phyloP scores from a whole-genome alignment of 2,797 vertebrate species.

The Lycodopsis pacificus region DNA sequence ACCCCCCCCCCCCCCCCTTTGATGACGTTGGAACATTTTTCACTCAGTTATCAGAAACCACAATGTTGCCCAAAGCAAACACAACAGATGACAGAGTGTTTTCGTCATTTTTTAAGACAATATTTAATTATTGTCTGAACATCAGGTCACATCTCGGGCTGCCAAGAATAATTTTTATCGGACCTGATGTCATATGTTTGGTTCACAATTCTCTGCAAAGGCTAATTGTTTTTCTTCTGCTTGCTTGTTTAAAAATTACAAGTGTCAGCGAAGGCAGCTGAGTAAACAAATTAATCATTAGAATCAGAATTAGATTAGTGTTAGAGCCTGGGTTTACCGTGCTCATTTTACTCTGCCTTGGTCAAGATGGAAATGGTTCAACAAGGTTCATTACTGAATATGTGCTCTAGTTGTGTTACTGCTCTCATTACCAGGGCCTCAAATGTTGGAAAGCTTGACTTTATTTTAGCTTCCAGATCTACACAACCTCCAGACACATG shows the following conservation, averaged over 20 bases:
- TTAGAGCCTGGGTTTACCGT: not conserved
- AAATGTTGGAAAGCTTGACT: not conserved
- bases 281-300: conserved; percentile 6
- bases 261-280: conserved; percentile 9
- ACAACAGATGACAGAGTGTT: conserved; percentile 47
- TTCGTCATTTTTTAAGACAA: conserved; percentile 32
- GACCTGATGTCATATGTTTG: conserved; percentile 4
- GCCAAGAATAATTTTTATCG: conserved; percentile 52
- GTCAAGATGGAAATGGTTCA: not conserved
- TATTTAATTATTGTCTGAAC: conserved; percentile 37
- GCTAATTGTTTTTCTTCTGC: conserved; percentile 1
- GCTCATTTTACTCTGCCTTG: conserved; percentile 82
- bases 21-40: not conserved
- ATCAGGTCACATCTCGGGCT: conserved; percentile 33
- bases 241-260: not conserved
- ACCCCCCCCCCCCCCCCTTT: no score
- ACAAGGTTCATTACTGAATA: not conserved
- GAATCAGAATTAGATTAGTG: conserved; percentile 10
- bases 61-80: not conserved
- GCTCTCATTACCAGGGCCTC: not conserved
- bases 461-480: not conserved
- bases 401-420: not conserved
- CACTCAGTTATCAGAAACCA: conserved; percentile 19
- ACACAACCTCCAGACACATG: no score
- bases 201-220: not conserved